Conservation (phyloP, 2,113 vertebrate species). For the Antechinus stuartii region DNA sequence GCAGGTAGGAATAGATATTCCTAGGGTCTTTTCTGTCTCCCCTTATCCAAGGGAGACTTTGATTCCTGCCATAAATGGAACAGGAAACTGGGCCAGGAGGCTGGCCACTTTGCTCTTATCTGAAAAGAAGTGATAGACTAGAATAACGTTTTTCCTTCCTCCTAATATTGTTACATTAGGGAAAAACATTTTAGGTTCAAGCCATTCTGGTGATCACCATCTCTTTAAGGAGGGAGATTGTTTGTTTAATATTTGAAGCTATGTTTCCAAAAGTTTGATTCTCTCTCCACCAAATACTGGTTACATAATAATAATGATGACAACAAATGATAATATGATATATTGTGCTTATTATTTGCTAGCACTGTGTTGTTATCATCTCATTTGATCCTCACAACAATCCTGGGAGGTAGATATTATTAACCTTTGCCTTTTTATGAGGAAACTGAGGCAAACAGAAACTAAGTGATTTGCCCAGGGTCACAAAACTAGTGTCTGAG, state of each 20-base stretch:
- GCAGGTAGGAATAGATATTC: not conserved
- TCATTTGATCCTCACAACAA: not conserved
- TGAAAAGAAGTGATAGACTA: not conserved
- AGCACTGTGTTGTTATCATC: not conserved
- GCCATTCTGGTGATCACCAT: not conserved
- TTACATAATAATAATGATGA: not conserved
- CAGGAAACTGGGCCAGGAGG: not conserved
- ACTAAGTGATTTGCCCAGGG: not conserved
- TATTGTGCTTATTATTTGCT: not conserved
- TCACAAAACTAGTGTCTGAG: not conserved
- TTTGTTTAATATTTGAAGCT: not conserved
- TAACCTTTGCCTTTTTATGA: not conserved
- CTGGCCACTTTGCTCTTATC: not conserved
- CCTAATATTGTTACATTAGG: not conserved
- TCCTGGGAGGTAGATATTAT: not conserved
- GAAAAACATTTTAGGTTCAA: not conserved
- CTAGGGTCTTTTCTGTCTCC: not conserved
- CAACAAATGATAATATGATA: not conserved
- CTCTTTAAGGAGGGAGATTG: not conserved
- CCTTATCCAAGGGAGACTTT: not conserved
- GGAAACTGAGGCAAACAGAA: not conserved
- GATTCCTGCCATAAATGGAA: not conserved
- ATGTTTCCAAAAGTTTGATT: not conserved
- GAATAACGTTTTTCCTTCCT: not conserved
- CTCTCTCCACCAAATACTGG: not conserved